phyloP scores from a whole-genome alignment of 2,113 vertebrate species.

The Corvus moneduloides region DNA sequence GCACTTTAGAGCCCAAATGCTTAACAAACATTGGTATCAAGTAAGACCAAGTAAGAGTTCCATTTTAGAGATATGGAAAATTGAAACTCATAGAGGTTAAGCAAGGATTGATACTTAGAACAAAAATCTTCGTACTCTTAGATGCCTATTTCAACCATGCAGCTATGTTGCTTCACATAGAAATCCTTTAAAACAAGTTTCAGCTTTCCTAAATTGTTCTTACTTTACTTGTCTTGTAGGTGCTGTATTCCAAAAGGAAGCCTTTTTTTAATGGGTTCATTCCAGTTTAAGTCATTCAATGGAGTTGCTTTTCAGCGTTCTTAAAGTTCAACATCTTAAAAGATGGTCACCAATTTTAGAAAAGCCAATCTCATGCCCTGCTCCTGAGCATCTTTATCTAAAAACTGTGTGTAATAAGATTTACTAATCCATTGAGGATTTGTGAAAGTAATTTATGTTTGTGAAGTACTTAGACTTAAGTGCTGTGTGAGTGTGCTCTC shows the following conservation, averaged over 20 bases:
- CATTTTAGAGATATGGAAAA: not conserved
- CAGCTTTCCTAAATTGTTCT: not conserved
- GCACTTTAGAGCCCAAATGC: not conserved
- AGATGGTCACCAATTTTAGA: not conserved
- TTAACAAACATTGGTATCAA: not conserved
- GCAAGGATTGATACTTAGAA: not conserved
- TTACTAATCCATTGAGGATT: not conserved
- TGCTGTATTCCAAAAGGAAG: not conserved
- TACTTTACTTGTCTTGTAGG: not conserved
- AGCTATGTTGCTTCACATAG: not conserved
- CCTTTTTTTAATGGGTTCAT: not conserved
- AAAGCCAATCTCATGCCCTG: not conserved
- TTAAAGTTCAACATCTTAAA: not conserved
- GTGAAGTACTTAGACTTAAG: not conserved
- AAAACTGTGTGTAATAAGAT: not conserved
- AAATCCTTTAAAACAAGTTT: not conserved
- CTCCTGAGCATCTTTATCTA: not conserved
- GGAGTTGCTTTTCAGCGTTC: not conserved
- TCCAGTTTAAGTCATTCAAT: not conserved
- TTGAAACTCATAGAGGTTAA: not conserved
- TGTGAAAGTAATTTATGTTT: not conserved
- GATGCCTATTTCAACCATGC: not conserved
- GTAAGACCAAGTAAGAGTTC: not conserved
- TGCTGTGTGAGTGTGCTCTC: not conserved
- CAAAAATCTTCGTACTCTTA: not conserved